phyloP scores from a whole-genome alignment of 2,113 vertebrate genomes.

The Hippolais icterina region DNA sequence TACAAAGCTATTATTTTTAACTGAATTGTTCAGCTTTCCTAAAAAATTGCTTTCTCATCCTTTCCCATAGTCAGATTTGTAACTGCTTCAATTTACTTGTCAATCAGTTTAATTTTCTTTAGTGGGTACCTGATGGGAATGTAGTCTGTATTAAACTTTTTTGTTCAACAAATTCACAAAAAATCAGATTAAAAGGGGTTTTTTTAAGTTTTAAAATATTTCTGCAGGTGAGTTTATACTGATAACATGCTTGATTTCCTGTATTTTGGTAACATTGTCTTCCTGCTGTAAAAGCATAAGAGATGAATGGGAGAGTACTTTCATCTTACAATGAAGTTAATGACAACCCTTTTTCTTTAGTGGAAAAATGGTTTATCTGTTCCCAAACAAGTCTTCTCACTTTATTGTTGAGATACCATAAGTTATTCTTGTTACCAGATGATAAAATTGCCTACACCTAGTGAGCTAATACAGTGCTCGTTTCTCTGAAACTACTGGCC shows the following conservation, averaged over 20 bases:
- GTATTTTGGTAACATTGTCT: neutral
- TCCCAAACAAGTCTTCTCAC: neutral
- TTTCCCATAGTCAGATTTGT: neutral
- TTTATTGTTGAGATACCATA: neutral
- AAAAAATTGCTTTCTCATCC: neutral
- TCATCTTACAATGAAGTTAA: neutral
- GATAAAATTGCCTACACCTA: neutral
- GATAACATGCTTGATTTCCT: neutral
- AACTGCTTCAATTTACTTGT: neutral
- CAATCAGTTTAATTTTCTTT: neutral
- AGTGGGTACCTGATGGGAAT: neutral
- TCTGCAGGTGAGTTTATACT: neutral
- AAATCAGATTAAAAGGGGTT: neutral
- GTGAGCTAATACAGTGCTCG: neutral
- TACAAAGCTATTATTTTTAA: neutral
- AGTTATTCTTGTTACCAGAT: neutral
- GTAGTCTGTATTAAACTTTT: neutral
- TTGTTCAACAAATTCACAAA: neutral
- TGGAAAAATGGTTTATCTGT: neutral
- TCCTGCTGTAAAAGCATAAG: neutral
- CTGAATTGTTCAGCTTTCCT: neutral
- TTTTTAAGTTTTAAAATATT: neutral
- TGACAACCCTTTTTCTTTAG: neutral
- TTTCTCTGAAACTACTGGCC: neutral
- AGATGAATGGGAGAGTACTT: neutral